Evolutionary conservation across 2,888 invertebrate genomes (phyloP).

Genomic region (Lasioglossum pauxillum): DNA sequence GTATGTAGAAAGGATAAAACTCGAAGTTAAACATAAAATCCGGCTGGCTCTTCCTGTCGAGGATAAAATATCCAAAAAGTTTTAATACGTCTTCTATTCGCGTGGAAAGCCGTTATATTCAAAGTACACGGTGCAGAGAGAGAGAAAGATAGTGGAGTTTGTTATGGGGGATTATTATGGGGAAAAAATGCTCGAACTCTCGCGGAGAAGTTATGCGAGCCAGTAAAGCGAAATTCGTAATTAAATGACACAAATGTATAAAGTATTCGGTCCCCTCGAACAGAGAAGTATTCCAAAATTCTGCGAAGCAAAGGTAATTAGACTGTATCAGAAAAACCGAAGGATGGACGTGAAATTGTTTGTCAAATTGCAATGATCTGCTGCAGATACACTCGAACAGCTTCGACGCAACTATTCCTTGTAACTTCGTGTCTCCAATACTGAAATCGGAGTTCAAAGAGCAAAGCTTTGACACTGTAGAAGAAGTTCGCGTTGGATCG

Average conservation of each 20-base stretch:
- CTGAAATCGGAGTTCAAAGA: neutral
- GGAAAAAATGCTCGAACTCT: neutral
- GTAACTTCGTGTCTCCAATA: neutral
- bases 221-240: neutral
- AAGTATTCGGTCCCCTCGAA: neutral
- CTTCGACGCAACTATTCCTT: neutral
- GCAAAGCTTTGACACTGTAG: neutral
- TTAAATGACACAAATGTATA: neutral
- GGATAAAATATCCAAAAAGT: constrained; percentile 20
- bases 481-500: constrained; percentile 1
- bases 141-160: neutral
- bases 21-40: constrained; percentile 18
- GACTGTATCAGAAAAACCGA: neutral
- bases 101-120: constrained; percentile 9
- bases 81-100: constrained; percentile 10
- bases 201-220: neutral
- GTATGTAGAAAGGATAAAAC: constrained; percentile 12
- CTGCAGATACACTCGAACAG: neutral
- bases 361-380: neutral
- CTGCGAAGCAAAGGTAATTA: neutral
- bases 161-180: neutral
- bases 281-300: neutral
- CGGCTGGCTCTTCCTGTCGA: neutral
- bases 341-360: neutral
- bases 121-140: neutral